Conservation (phyloP, 2,888 invertebrate genomes). For the Platycheirus rosarum region DNA sequence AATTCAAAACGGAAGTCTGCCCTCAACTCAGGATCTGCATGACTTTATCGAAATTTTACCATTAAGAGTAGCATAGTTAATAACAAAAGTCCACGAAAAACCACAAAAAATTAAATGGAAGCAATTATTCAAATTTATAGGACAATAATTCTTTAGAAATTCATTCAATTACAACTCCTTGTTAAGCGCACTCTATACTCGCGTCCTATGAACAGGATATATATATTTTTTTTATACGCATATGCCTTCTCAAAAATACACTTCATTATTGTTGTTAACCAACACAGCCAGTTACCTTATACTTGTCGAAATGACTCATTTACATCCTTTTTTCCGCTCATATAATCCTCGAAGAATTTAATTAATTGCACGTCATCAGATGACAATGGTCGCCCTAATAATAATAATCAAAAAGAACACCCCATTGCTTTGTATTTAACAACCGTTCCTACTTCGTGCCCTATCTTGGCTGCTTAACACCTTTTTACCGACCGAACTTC, state of each 20-base stretch:
- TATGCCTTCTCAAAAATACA: background rate
- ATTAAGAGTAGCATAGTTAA: background rate
- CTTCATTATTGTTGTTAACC: background rate
- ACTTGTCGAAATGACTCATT: slow-evolving; percentile 56
- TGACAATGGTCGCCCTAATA: slow-evolving; percentile 60
- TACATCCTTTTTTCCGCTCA: slow-evolving; percentile 62
- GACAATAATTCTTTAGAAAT: background rate
- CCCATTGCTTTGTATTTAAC: slow-evolving; percentile 45
- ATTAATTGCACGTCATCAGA: slow-evolving; percentile 78
- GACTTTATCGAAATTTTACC: background rate
- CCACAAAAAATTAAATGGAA: background rate
- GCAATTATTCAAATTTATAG: slow-evolving; percentile 9
- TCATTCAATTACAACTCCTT: background rate
- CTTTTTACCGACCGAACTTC: slow-evolving; percentile 34
- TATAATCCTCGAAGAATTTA: slow-evolving; percentile 77
- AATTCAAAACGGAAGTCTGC: too few species aligned
- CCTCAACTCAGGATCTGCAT: background rate
- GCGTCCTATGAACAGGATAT: background rate
- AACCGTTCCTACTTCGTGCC: slow-evolving; percentile 35
- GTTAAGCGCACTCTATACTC: background rate
- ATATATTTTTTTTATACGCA: too few species aligned
- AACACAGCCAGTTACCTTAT: background rate
- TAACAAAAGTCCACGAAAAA: background rate
- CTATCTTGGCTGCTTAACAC: slow-evolving; percentile 67
- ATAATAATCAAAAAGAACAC: slow-evolving; percentile 44